These are phyloP conservation scores for Amphiura filiformis DNA, from an alignment of 35 echinoderm and acorn worm species.

Conservation along the genomic window DNA sequence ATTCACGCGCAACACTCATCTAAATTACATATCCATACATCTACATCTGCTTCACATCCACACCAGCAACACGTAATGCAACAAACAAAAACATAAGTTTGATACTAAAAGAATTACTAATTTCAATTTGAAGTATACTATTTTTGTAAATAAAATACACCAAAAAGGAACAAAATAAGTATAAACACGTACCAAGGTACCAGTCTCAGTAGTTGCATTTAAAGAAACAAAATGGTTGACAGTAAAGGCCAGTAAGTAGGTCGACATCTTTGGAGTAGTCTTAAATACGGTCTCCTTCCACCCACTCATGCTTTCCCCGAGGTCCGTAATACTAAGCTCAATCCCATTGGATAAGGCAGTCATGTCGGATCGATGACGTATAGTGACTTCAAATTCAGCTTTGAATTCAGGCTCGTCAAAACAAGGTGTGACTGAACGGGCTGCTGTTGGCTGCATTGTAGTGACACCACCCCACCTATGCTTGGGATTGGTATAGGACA, in stretches of 20 bases:
- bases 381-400: conserved; percentile 59
- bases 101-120: too few species aligned
- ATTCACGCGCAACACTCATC: too few species aligned
- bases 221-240: conserved; percentile 56
- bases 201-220: not conserved
- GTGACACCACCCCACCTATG: conserved; percentile 69
- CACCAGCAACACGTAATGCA: too few species aligned
- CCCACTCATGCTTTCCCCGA: not conserved
- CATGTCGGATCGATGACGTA: conserved; percentile 60
- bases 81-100: too few species aligned
- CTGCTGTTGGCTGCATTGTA: conserved; percentile 72
- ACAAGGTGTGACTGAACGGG: conserved; percentile 61
- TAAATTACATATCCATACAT: too few species aligned
- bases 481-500: not conserved
- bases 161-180: too few species aligned
- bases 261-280: conserved; percentile 69
- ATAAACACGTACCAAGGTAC: conserved; percentile 43
- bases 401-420: conserved; percentile 82
- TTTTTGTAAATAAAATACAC: too few species aligned
- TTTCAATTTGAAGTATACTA: too few species aligned
- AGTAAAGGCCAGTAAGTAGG: conserved; percentile 69
- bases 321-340: conserved; percentile 7
- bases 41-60: too few species aligned
- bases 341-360: conserved; percentile 63
- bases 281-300: conserved; percentile 51